Evolutionary conservation across 2,888 invertebrate species (phyloP), one percentile per base, ranked within the genome.

Genomic region (Thereva unica): DNA sequence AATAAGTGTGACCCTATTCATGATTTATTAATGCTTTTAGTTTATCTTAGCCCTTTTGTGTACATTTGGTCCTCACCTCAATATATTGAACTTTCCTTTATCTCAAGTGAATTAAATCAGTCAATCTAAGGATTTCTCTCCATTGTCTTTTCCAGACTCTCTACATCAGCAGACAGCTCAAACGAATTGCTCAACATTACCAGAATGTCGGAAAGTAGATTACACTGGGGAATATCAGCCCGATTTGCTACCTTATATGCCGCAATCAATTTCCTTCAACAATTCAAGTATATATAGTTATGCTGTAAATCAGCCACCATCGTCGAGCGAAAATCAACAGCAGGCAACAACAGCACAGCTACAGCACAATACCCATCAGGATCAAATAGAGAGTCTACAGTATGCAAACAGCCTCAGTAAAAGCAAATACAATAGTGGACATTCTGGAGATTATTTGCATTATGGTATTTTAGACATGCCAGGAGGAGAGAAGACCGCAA

Each of bases 161-260:
- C 70, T 69, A 69, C 69, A 70, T 69, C 72, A 71, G 71, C 72
- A 71, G 41, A 68, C 69, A 61, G 69, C 69, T 12, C 67, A 61
- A 40, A 61, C 61, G 50, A 61, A 61, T 61, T 61, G 61, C 41
- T 50, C 61, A 61, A 40, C 41, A 8, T 44, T 40, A 34, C 41
- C 70, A 71, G 72, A 45, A 73, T 71, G 71, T 67, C 68, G 68
- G 55, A 71, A 67, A 67, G 66, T 68, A 34, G 71, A 70, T 38
- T 67, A 70, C 3, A 69, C 71, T 35, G 71, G 71, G 40, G 75
- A 76, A 54, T 76, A 75, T 69, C 75, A 76, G 52, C 76, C 76
- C 42, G 76, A 76, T 71, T 70, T 76, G 63, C 69, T 76, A 47
- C 75, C 76, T 37, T 67, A 72, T 45, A 72, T 70, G 12, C 69